Evolutionary conservation across 2,797 vertebrate genomes (phyloP), one percentile per base, ranked within the genome.

Genomic region (Poliocrania exsul): DNA sequence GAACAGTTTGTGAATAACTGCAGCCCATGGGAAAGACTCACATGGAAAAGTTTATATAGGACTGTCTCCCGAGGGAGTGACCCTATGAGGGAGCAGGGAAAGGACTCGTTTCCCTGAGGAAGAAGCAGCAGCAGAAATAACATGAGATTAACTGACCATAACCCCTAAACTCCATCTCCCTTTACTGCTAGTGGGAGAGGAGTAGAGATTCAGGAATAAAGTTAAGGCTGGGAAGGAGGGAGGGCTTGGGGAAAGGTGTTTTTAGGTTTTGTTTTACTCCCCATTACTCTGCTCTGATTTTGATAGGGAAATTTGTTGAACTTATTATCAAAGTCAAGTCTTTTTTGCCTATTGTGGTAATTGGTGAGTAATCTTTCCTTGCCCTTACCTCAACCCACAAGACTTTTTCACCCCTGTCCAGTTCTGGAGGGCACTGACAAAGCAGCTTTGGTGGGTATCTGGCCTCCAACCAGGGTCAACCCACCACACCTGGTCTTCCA

Each of bases 201-300:
- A 67, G 14, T 25, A 38, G n/a, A 75, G 44, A 50, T 5, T 16
- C 6, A 60, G 47, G 16, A 60, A 53, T 38, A 38, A 46, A 69
- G 26, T 31, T 4, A 33, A 61, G 19, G 20, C 28, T 25, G 38
- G 29, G 60, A 46, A 51, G 8, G 14, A 47, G 29, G 10, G 11
- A 61, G 7, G 0, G 0, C 16, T 38, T 24, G 13, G 19, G 9
- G 12, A 23, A 11, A n/a, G 26, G 14, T 26, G 8, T 46, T 57
- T 35, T 40, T 13, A 40, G 9, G 33, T 19, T n/a, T 74, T 74
- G 15, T 28, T 42, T 35, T 16, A 24, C 6, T 37, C 17, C 3
- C 24, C 23, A n/a, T 29, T 44, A 44, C 24, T 19, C 16, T 62
- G 11, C 14, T n/a, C 24, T n/a, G 19, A 25, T 56, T 38, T 50